Evolutionary conservation across 92 coral and sea anemone species (phyloP).

Genomic region (Porites lobata): DNA sequence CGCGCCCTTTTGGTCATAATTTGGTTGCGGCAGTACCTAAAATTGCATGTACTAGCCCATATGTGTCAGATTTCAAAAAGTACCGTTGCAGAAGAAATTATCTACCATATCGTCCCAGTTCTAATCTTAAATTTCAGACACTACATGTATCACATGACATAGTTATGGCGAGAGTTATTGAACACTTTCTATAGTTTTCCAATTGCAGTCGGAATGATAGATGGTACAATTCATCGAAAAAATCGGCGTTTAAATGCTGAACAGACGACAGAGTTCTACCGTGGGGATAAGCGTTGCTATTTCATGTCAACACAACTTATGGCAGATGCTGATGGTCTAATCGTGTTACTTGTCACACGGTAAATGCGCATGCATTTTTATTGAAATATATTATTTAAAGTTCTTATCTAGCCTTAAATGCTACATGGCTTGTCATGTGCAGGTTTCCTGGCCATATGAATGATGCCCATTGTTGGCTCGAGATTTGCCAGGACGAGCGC

Average conservation of each 20-base stretch:
- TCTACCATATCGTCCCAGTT: slow-evolving; percentile 42
- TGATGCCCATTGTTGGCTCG: slow-evolving; percentile 34
- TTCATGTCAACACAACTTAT: background rate
- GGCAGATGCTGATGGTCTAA: slow-evolving; percentile 10
- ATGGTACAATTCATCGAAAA: slow-evolving; percentile 38
- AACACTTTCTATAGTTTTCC: slow-evolving; percentile 16
- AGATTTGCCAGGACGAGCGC: slow-evolving; percentile 37
- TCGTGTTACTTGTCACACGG: slow-evolving; percentile 47
- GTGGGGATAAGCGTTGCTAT: background rate
- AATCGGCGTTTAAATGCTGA: slow-evolving; percentile 5
- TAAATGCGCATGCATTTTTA: background rate
- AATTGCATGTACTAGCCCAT: slow-evolving; percentile 24
- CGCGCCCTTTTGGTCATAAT: slow-evolving; percentile 37
- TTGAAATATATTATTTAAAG: background rate
- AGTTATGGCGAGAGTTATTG: slow-evolving; percentile 31
- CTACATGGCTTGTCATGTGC: background rate
- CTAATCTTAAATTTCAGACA: slow-evolving; percentile 17
- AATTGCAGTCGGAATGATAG: slow-evolving; percentile 58
- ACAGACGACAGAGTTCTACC: too few species aligned
- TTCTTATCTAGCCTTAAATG: background rate
- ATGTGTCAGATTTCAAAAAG: slow-evolving; percentile 50
- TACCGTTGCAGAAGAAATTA: slow-evolving; percentile 53
- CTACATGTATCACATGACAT: slow-evolving; percentile 38
- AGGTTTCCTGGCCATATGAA: slow-evolving; percentile 61
- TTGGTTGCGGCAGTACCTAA: slow-evolving; percentile 43